Conservation (phyloP, 2,888 invertebrate genomes). For the Caenorhabditis sp. region DNA sequence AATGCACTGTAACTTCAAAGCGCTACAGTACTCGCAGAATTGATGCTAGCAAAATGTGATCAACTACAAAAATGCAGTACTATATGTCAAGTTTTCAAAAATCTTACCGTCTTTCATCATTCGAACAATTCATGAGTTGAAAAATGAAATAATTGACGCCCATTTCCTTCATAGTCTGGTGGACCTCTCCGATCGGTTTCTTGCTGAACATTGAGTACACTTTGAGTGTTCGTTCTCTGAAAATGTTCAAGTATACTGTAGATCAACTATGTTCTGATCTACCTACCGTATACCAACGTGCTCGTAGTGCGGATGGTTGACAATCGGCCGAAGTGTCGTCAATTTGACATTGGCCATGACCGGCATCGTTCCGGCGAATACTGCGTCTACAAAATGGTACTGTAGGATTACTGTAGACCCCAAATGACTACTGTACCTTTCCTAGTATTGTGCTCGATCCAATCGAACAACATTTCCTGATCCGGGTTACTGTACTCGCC, state of each 20-base stretch:
- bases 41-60: too few species aligned
- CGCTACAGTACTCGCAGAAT: too few species aligned
- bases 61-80: too few species aligned
- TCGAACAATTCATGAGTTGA: conserved; percentile 83
- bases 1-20: too few species aligned
- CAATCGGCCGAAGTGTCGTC: conserved; percentile 86
- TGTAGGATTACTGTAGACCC: too few species aligned
- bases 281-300: conserved; percentile 86
- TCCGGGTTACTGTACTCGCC: conserved; percentile 86
- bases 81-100: neutral
- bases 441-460: conserved; percentile 84
- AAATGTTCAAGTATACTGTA: conserved; percentile 70
- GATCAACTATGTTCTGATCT: neutral
- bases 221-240: conserved; percentile 86
- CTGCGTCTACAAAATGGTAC: conserved; percentile 83
- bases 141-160: conserved; percentile 86
- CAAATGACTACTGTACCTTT: conserved; percentile 53
- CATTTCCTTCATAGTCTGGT: conserved; percentile 84
- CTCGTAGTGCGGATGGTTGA: conserved; percentile 92
- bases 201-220: conserved; percentile 89
- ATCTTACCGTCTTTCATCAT: conserved; percentile 74
- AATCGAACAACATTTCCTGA: conserved; percentile 86
- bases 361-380: conserved; percentile 91
- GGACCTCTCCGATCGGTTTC: conserved; percentile 85
- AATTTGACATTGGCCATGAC: conserved; percentile 88